Conservation (phyloP, 1,140 invertebrate genomes). For the Ostrea denselamellosa region DNA sequence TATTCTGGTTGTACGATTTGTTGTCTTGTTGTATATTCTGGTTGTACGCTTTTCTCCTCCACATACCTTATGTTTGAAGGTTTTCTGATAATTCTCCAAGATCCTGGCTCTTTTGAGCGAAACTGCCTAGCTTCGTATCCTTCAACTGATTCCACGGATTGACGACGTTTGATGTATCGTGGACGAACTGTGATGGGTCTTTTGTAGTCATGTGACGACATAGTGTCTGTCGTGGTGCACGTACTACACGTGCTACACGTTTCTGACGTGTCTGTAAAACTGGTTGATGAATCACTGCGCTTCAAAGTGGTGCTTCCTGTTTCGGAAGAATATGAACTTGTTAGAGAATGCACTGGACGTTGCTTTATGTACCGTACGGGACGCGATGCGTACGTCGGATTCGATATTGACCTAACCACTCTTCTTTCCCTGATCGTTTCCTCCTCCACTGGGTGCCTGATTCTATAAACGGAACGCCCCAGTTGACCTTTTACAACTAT, state of each 20-base stretch:
- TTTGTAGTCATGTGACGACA: not conserved
- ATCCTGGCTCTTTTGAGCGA: not conserved
- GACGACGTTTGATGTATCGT: not conserved
- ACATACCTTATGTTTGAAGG: not conserved
- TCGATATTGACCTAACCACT: not conserved
- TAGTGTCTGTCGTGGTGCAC: not conserved
- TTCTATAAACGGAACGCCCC: not conserved
- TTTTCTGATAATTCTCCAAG: not conserved
- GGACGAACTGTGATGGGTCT: not conserved
- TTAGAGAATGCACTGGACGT: not conserved
- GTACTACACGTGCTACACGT: constrained; percentile 8
- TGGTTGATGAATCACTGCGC: not conserved
- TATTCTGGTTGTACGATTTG: not conserved
- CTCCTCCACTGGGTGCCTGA: not conserved
- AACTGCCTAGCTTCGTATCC: constrained; percentile 10
- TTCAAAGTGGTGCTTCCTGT: not conserved
- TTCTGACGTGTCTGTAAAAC: not conserved
- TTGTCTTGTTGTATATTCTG: not conserved
- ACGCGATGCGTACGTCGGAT: not conserved
- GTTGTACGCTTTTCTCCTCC: not conserved
- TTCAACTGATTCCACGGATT: not conserved
- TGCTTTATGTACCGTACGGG: not conserved
- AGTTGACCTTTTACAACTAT: not conserved
- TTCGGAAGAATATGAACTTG: constrained; percentile 1
- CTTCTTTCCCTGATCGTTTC: not conserved